A percentile compares a stretch with the other conserved stretches of the same genome.
Evolutionary conservation across 2,797 vertebrate genomes (phyloP).

Genomic region (Clarias platycephalus): DNA sequence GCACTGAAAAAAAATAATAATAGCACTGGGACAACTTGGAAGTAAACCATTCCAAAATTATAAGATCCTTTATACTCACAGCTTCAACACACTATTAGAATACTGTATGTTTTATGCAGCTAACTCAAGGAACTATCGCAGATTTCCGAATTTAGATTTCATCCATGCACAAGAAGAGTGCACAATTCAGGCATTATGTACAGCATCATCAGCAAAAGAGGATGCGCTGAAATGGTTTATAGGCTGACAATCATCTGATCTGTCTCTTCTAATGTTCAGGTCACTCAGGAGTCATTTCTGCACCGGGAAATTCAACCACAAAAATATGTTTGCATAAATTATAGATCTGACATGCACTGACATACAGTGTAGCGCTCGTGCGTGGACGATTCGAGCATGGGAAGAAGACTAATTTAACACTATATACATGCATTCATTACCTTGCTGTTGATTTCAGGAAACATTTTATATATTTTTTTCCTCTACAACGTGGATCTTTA

Average conservation of each 20-base stretch:
- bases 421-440: conserved; percentile 53
- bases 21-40: not conserved
- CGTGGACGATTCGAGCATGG: not conserved
- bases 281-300: not conserved
- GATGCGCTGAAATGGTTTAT: conserved; percentile 30
- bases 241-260: conserved; percentile 16
- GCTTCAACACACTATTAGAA: not conserved
- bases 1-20: not conserved
- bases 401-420: not conserved
- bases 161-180: conserved; percentile 1
- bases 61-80: not conserved
- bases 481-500: conserved; percentile 57
- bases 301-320: conserved; percentile 15
- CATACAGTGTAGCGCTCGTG: not conserved
- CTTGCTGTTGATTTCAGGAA: conserved; percentile 81
- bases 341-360: not conserved
- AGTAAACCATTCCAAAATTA: not conserved
- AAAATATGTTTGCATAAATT: not conserved
- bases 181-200: not conserved
- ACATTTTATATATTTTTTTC: conserved; percentile 68
- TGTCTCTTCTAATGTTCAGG: conserved; percentile 17
- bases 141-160: not conserved
- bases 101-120: not conserved
- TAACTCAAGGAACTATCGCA: not conserved
- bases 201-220: conserved; percentile 29